Percentiles rank a stretch among this genome's conserved stretches.
These are phyloP conservation scores for Thomomys bottae DNA, from an alignment of 2,113 vertebrate species.

Conservation along the genomic window DNA sequence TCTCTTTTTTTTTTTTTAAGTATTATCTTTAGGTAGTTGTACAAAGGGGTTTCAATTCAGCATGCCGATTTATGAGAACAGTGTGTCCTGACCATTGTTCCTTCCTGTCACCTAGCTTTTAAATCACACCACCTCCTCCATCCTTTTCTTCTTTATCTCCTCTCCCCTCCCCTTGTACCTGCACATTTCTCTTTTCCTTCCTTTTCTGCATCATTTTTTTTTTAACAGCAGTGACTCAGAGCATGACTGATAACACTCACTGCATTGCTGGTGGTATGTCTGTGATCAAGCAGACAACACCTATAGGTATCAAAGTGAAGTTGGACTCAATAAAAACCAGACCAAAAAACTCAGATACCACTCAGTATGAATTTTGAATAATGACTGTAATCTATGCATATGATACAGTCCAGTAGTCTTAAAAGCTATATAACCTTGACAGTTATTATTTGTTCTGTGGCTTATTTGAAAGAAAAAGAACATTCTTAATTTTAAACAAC, in stretches of 20 bases:
- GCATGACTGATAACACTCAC: not conserved
- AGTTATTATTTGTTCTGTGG: conserved; percentile 15
- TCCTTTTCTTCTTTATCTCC: not conserved
- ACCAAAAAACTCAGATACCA: not conserved
- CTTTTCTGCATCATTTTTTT: not conserved
- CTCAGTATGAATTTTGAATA: conserved; percentile 17
- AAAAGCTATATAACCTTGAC: not conserved
- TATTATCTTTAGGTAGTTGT: too few species aligned
- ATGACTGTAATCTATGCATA: conserved; percentile 21
- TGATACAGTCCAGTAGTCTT: not conserved
- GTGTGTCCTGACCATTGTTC: too few species aligned
- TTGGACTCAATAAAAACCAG: not conserved
- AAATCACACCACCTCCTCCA: not conserved
- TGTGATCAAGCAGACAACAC: conserved; percentile 2
- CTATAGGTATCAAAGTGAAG: not conserved
- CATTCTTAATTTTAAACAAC: conserved; percentile 50
- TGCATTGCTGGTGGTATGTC: not conserved
- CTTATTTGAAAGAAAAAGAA: conserved; percentile 24
- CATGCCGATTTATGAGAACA: too few species aligned
- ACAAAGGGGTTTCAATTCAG: too few species aligned
- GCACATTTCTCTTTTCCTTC: not conserved
- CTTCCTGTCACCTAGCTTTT: not conserved
- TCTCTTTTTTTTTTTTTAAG: too few species aligned
- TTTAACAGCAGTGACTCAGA: not conserved
- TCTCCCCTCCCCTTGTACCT: not conserved